phyloP scores from a whole-genome alignment of 1,140 invertebrate genomes.

The Cephus cinctus region DNA sequence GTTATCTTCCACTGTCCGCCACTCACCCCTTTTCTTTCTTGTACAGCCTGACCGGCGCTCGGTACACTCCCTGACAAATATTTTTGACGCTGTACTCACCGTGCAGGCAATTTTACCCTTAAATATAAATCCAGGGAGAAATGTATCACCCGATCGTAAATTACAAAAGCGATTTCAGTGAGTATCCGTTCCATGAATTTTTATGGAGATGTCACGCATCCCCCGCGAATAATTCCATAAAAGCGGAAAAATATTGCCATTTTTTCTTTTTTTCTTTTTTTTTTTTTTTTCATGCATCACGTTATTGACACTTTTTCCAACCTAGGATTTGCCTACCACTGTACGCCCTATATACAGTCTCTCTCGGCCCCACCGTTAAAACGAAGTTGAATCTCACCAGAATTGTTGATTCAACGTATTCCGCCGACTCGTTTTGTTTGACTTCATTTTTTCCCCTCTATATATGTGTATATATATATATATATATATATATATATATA shows the following conservation, averaged over 20 bases:
- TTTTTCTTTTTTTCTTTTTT: not conserved
- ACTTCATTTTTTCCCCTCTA: no score
- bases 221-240: no score
- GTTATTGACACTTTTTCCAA: not conserved
- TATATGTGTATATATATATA: no score
- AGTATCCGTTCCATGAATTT: no score
- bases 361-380: constrained; percentile 1
- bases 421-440: not conserved
- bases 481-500: no score
- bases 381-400: not conserved
- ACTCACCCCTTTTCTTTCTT: not conserved
- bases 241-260: not conserved
- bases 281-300: not conserved
- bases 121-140: no score
- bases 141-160: no score
- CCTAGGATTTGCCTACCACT: not conserved
- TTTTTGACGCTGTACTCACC: no score
- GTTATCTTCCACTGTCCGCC: not conserved
- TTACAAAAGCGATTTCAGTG: no score
- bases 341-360: not conserved
- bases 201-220: no score
- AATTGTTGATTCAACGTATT: constrained; percentile 7
- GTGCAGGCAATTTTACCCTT: no score
- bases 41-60: not conserved
- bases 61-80: no score